Conservation (phyloP, 2,113 vertebrate genomes). For the Notiomystis cincta region DNA sequence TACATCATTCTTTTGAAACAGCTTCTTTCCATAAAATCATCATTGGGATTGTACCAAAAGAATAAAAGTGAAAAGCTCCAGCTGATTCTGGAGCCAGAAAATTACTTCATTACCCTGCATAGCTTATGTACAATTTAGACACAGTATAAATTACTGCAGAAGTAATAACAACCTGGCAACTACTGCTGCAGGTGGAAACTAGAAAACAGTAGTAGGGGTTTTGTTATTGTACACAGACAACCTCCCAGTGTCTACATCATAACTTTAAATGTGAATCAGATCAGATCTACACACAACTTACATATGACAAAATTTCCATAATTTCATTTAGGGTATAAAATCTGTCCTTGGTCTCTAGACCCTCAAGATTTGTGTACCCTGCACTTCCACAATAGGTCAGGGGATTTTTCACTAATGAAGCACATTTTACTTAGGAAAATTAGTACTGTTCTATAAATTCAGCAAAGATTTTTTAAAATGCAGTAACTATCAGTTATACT, state of each 20-base stretch:
- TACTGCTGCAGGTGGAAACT: neutral
- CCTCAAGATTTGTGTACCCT: neutral
- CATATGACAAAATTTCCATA: neutral
- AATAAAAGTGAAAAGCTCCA: neutral
- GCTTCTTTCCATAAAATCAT: neutral
- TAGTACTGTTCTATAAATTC: neutral
- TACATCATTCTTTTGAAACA: neutral
- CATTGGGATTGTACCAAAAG: neutral
- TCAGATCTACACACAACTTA: neutral
- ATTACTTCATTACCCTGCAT: neutral
- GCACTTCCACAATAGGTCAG: neutral
- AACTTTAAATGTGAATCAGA: neutral
- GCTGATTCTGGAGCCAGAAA: neutral
- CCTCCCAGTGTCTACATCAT: neutral
- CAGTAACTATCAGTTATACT: neutral
- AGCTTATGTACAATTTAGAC: neutral
- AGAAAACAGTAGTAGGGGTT: neutral
- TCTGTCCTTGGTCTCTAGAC: neutral
- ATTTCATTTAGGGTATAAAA: neutral
- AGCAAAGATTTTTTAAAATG: neutral
- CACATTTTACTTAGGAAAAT: neutral
- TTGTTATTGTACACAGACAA: neutral
- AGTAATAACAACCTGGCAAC: neutral
- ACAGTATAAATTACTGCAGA: neutral
- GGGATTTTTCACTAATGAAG: neutral